A percentile compares a stretch with the other conserved stretches of the same genome.
phyloP scores from a whole-genome alignment of 2,113 vertebrate genomes.

The Microcebus griseorufus region DNA sequence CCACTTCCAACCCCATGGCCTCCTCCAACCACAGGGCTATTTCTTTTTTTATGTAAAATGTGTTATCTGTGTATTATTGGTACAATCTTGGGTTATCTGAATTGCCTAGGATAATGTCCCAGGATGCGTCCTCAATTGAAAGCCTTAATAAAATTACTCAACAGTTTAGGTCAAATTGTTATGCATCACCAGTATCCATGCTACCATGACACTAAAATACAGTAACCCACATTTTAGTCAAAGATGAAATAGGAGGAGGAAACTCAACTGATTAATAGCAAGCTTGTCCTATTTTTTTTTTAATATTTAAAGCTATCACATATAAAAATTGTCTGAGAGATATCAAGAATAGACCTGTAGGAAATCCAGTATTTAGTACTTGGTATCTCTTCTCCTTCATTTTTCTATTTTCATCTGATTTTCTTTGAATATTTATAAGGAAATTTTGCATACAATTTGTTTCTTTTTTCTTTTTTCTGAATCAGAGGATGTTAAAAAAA shows the following conservation, averaged over 20 bases:
- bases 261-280: background rate
- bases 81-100: background rate
- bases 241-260: background rate
- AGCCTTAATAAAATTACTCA: background rate
- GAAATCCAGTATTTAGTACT: background rate
- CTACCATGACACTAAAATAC: background rate
- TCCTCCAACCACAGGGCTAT: background rate
- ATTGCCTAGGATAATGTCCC: background rate
- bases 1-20: background rate
- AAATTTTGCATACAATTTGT: background rate
- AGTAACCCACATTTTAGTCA: background rate
- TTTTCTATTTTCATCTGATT: constrained; percentile 17
- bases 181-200: background rate
- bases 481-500: background rate
- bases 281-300: background rate
- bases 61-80: background rate
- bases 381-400: background rate
- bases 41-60: background rate
- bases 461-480: background rate
- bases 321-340: background rate
- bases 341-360: background rate
- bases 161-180: background rate
- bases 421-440: background rate
- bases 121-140: background rate
- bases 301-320: background rate